Evolutionary conservation across 2,113 vertebrate genomes (phyloP).

Genomic region (Triplophysa rosa): DNA sequence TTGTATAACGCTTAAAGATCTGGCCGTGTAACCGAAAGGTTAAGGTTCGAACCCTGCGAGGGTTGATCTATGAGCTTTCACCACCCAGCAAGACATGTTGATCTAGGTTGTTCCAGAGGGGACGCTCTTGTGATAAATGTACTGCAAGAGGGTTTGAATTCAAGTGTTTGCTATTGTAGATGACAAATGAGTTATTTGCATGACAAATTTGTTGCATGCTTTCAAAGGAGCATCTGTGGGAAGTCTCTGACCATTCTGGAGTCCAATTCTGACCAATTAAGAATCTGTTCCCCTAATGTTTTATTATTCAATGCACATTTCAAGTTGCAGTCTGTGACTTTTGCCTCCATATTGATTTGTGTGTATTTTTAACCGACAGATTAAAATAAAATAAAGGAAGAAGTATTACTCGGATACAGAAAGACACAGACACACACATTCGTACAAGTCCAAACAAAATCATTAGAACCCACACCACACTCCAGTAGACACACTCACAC

Average conservation of each 20-base stretch:
- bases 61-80: background rate
- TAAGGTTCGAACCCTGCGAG: background rate
- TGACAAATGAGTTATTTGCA: slow-evolving; percentile 19
- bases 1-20: background rate
- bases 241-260: too few species aligned
- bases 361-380: too few species aligned
- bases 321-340: too few species aligned
- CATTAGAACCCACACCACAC: background rate
- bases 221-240: background rate
- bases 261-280: too few species aligned
- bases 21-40: background rate
- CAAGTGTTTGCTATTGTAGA: background rate
- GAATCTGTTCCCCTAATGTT: too few species aligned
- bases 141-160: background rate
- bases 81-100: background rate
- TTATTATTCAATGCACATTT: too few species aligned
- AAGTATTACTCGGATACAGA: background rate
- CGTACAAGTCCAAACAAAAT: background rate
- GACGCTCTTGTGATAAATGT: background rate
- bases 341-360: too few species aligned
- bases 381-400: too few species aligned
- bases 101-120: background rate
- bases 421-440: background rate
- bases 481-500: background rate
- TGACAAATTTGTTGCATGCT: background rate